Evolutionary conservation across 2,797 vertebrate genomes (phyloP), one percentile per base, ranked within the genome.

Genomic region (Pteropus rufus): DNA sequence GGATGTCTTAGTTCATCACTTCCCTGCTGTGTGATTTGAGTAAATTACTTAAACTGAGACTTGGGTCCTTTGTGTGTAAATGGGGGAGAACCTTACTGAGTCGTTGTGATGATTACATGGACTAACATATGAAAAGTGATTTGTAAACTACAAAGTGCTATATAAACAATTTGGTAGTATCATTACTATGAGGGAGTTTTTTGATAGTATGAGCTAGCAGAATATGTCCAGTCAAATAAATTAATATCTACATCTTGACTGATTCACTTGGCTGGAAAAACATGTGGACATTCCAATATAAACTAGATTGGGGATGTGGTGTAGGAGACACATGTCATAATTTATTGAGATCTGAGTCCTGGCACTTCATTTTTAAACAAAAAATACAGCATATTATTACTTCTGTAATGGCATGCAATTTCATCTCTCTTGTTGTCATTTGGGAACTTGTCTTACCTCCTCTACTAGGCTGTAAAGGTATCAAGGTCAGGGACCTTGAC

Each of bases 321-420:
- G 46, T 85, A 67, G 41, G 54, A 97, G 85, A 96, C 73, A 73
- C 36, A 88, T 86, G 92, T 95, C 96, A 96, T 91, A 92, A 95
- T 95, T 93, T 97, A 85, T 92, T 96, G 94, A 97, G 96, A 95
- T 91, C 95, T 69, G 92, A 91, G 8, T 95, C 21, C 65, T 64
- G 73, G 91, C 92, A 97, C 96, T 52, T 96, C 81, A 95, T 97
- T 95, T 97, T 97, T 83, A 93, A 97, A 96, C 72, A 86, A 93
- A 60, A 83, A 88, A 49, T 18, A 49, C 2, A 90, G 73, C 56
- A 24, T 60, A 89, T 81, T 85, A 91, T 96, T 96, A 67, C 52
- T 95, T 96, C 64, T 67, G 85, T 95, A 90, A 97, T 90, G 58
- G 54, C 73, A 56, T 72, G 19, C 31, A 76, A 89, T 96, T 97